Conservation (phyloP, 2,888 invertebrate species). For the Andrena marginata region DNA sequence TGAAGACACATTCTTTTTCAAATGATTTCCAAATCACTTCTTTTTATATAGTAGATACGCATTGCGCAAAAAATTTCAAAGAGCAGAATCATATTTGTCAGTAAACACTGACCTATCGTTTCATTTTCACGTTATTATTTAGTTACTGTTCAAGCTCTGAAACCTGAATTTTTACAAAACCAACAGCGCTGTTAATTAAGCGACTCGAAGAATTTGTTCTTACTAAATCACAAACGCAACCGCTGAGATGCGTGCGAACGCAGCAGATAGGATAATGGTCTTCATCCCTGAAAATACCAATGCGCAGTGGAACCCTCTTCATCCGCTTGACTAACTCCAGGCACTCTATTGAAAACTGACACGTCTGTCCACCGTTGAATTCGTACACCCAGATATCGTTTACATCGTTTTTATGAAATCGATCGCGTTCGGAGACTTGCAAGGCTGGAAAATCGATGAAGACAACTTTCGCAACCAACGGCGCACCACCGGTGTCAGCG, state of each 20-base stretch:
- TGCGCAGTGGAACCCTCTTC: constrained; percentile 54
- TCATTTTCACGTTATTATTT: too few species aligned
- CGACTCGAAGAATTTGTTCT: constrained; percentile 13
- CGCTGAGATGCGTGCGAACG: constrained; percentile 54
- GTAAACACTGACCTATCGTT: too few species aligned
- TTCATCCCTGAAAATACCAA: constrained; percentile 63
- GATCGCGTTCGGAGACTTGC: constrained; percentile 26
- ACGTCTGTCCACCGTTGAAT: constrained; percentile 61
- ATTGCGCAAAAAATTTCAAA: too few species aligned
- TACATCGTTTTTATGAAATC: constrained; percentile 20
- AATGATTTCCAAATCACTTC: too few species aligned
- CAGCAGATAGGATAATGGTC: constrained; percentile 70
- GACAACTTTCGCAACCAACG: constrained; percentile 50
- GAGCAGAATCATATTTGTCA: too few species aligned
- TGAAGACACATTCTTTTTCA: too few species aligned
- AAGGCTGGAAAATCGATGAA: constrained; percentile 63
- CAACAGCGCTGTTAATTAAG: too few species aligned
- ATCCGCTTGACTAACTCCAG: constrained; percentile 54
- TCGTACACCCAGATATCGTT: constrained; percentile 27
- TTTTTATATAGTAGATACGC: too few species aligned
- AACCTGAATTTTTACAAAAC: too few species aligned
- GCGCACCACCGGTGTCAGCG: constrained; percentile 56
- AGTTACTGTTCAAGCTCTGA: too few species aligned
- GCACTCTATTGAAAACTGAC: constrained; percentile 59
- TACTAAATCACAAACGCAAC: constrained; percentile 73